Evolutionary conservation across 2,113 vertebrate genomes (phyloP).

Genomic region (Rafetus swinhoei): DNA sequence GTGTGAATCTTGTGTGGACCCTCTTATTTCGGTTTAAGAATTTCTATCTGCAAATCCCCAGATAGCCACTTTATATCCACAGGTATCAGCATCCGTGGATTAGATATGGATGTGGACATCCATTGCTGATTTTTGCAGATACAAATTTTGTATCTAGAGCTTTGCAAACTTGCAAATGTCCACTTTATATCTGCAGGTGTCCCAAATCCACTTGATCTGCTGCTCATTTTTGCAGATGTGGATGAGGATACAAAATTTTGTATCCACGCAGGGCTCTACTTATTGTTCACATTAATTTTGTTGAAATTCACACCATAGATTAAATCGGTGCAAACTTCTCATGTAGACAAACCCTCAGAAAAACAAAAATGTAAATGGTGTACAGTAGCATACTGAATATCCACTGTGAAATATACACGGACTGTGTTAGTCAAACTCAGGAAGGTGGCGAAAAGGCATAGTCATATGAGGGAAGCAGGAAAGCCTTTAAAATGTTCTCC

Average conservation of each 20-base stretch:
- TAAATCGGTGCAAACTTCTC: not conserved
- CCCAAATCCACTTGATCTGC: too few relatives aligned
- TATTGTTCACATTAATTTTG: not conserved
- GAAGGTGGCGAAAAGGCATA: not conserved
- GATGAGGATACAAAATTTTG: too few relatives aligned
- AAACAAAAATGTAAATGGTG: not conserved
- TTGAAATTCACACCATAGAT: not conserved
- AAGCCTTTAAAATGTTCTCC: not conserved
- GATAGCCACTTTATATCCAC: too few relatives aligned
- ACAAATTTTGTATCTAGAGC: too few relatives aligned
- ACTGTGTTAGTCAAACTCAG: not conserved
- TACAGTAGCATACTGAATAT: not conserved
- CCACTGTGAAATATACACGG: fast-evolving
- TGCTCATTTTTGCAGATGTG: too few relatives aligned
- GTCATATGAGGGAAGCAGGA: not conserved
- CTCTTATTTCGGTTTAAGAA: not conserved
- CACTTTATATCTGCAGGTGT: too few relatives aligned
- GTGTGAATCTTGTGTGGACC: not conserved
- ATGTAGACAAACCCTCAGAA: not conserved
- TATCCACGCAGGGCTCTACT: too few relatives aligned
- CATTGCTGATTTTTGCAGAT: too few relatives aligned
- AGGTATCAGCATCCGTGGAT: too few relatives aligned
- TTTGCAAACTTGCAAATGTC: too few relatives aligned
- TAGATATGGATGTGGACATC: too few relatives aligned
- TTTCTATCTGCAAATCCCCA: too few relatives aligned